Evolutionary conservation across 2,113 vertebrate genomes (phyloP).

Genomic region (Alaudala cheleensis): DNA sequence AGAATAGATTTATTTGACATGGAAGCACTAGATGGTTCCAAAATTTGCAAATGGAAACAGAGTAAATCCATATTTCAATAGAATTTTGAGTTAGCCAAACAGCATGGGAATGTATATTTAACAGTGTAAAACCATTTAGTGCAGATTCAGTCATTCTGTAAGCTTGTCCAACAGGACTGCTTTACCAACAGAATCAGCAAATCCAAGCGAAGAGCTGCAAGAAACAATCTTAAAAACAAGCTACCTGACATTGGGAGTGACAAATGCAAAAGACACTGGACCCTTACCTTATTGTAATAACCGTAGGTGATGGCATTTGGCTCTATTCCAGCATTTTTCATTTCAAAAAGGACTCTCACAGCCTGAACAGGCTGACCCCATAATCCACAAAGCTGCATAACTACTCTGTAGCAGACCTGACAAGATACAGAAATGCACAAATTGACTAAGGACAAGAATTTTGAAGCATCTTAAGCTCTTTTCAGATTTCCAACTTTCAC

Average conservation of each 20-base stretch:
- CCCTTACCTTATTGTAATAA: conserved; percentile 96
- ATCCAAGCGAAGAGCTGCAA: neutral
- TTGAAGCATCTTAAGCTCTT: neutral
- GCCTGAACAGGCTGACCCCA: conserved; percentile 94
- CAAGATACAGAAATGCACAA: neutral
- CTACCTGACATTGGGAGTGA: neutral
- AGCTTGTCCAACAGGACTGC: neutral
- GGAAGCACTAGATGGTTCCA: neutral
- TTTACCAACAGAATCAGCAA: neutral
- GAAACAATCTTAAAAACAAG: neutral
- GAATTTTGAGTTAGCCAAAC: neutral
- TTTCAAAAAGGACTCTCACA: conserved; percentile 93
- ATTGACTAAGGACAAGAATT: neutral
- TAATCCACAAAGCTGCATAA: conserved; percentile 96
- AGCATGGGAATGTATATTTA: neutral
- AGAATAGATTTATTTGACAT: neutral
- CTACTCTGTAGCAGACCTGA: conserved; percentile 95
- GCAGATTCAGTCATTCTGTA: neutral
- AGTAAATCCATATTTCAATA: neutral
- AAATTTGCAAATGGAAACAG: neutral
- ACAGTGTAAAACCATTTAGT: neutral
- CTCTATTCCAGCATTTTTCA: conserved; percentile 92
- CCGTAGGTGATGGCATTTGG: conserved; percentile 98
- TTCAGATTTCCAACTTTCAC: neutral
- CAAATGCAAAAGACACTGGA: neutral